phyloP scores from a whole-genome alignment of 2,113 vertebrate genomes.

The Amazona guildingii region DNA sequence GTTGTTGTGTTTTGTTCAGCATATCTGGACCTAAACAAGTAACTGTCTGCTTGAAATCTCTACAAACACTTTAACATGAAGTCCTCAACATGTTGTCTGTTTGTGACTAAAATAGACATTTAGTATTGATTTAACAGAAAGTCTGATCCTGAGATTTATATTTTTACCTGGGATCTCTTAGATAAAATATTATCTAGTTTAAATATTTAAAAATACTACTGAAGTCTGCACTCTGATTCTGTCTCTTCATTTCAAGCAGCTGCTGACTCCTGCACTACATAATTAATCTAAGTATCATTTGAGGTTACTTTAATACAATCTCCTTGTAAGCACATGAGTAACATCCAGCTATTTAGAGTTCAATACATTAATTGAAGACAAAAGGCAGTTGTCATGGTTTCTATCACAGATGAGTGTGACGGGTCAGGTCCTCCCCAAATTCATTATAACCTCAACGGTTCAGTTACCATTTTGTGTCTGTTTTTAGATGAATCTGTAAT shows the following conservation, averaged over 20 bases:
- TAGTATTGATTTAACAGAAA: neutral
- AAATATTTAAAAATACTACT: slow-evolving; percentile 12
- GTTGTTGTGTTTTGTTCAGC: neutral
- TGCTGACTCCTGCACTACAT: slow-evolving; percentile 55
- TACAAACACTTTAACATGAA: neutral
- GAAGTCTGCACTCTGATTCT: slow-evolving; percentile 21
- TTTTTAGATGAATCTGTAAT: neutral
- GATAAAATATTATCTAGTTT: neutral
- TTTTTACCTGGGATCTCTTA: neutral
- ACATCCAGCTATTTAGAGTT: slow-evolving; percentile 45
- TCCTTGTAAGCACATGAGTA: slow-evolving; percentile 29
- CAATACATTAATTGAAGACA: slow-evolving; percentile 40
- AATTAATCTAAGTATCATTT: slow-evolving; percentile 64
- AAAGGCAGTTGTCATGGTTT: slow-evolving; percentile 58
- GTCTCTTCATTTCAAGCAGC: slow-evolving; percentile 25
- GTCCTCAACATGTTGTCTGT: neutral
- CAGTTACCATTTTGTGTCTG: neutral
- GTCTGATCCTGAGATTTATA: neutral
- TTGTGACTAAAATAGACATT: neutral
- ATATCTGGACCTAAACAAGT: neutral
- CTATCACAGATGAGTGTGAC: neutral
- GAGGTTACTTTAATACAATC: slow-evolving; percentile 55
- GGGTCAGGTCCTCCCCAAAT: slow-evolving; percentile 50
- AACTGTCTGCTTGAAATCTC: neutral
- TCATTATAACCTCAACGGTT: slow-evolving; percentile 1